Evolutionary conservation across 2,888 invertebrate species (phyloP).

Genomic region (Drosophila mimica): DNA sequence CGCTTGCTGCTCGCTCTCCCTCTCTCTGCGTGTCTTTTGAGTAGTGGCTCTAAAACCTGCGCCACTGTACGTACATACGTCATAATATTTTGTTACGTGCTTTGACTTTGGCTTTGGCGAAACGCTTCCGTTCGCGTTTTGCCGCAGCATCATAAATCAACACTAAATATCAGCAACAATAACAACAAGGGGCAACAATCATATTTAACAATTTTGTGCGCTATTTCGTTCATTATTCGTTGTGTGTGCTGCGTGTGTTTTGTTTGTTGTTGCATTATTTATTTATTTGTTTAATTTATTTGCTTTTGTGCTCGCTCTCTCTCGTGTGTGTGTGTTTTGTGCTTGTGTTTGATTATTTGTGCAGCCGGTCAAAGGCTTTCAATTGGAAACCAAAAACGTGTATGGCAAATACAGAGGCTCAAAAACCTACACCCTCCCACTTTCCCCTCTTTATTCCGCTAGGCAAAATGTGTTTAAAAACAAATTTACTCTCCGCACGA

Average conservation of each 20-base stretch:
- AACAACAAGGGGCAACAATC: slow-evolving; percentile 46
- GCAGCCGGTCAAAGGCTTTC: slow-evolving; percentile 57
- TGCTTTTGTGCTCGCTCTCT: slow-evolving; percentile 36
- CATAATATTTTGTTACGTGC: slow-evolving; percentile 62
- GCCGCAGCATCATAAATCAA: slow-evolving; percentile 80
- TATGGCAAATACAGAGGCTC: slow-evolving; percentile 23
- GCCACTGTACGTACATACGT: slow-evolving; percentile 49
- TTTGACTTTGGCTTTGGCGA: slow-evolving; percentile 14
- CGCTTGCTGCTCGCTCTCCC: slow-evolving; percentile 5
- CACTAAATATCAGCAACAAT: slow-evolving; percentile 60
- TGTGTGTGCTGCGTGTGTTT: slow-evolving; percentile 1
- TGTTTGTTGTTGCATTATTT: slow-evolving; percentile 17
- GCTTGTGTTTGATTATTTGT: slow-evolving; percentile 58
- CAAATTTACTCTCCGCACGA: slow-evolving; percentile 18
- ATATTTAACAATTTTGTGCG: slow-evolving; percentile 67
- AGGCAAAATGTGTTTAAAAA: slow-evolving; percentile 54
- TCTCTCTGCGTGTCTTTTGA: slow-evolving; percentile 4
- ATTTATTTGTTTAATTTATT: slow-evolving; percentile 59
- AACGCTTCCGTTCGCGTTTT: slow-evolving; percentile 67
- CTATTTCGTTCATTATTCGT: slow-evolving; percentile 27
- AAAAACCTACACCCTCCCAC: not conserved
- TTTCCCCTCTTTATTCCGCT: not conserved
- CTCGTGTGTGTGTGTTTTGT: slow-evolving; percentile 19
- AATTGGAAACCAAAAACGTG: slow-evolving; percentile 56
- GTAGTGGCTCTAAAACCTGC: slow-evolving; percentile 55